Base-by-base conservation (phyloP, 64 coral and sea anemone species). In the Stichodactyla mertensii region DNA sequence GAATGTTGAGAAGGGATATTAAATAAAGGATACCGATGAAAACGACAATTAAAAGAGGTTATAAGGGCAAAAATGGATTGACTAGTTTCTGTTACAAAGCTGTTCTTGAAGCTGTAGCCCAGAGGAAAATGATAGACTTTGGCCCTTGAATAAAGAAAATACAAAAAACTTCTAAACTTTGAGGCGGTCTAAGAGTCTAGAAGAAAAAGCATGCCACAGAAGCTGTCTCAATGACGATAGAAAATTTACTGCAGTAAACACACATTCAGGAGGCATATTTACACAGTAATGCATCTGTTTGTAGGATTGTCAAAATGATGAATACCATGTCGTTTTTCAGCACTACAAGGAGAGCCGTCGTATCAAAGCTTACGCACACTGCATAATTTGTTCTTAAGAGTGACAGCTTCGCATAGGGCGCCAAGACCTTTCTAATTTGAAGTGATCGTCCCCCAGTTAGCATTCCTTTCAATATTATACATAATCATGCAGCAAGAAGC, bases 11-110 rank as follows among this genome's bases (percentile, higher is more conserved):
- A 74, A 74, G 11, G n/a, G 6, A 69, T 18, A 66, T 74, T 31
- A 74, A 74, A 74, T n/a, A 31, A 74, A 71, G 27, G 23, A 31
- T 31, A 23, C 23, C 23, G 69, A 74, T 74, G 24, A 74, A 74
- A 6, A 11, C 26, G 69, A 74, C 69, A 74, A 27, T 74, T 74
- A 27, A 23, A 74, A 74, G 27, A 74, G 69, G 69, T 74, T 26
- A 74, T 26, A 74, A 74, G 69, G 69, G 22, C 69, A 74, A 74
- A 36, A 74, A 74, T 31, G 2, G 24, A 74, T 74, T 26, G n/a
- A 74, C 69, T 27, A 9, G 69, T 74, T 74, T 74, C 69, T 74
- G 69, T 74, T 74, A 74, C 69, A 74, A 74, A 74, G n/a, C 69
- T 74, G 22, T 74, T 74, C 69, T 74, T 74, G 2, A 74, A 74